phyloP scores from a whole-genome alignment of 2,888 invertebrate species.

The Drosophila atripex region DNA sequence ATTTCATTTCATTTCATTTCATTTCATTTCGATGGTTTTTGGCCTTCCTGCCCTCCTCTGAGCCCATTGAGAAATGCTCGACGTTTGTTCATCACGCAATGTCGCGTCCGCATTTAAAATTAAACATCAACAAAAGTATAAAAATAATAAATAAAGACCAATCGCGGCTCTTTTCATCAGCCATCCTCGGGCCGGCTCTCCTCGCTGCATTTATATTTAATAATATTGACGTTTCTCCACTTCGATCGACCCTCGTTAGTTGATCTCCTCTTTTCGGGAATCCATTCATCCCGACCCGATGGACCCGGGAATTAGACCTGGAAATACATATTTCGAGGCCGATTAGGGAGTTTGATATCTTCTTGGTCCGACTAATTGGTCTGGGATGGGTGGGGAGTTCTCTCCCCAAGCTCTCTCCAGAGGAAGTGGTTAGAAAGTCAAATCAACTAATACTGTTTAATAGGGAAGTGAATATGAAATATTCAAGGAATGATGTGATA shows the following conservation, averaged over 20 bases:
- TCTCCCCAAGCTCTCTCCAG: not conserved
- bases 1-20: conserved; percentile 73
- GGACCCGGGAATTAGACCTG: no score
- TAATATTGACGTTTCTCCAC: conserved; percentile 64
- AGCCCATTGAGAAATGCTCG: conserved; percentile 66
- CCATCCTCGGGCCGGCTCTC: conserved; percentile 34
- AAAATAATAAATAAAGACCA: conserved; percentile 5
- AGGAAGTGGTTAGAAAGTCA: conserved; percentile 6
- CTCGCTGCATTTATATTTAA: conserved; percentile 60
- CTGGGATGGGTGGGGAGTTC: not conserved
- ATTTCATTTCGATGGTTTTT: conserved; percentile 20
- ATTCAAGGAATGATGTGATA: not conserved
- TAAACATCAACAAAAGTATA: not conserved
- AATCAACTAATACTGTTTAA: not conserved
- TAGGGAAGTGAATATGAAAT: not conserved
- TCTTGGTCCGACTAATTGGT: conserved; percentile 7
- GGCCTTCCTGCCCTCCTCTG: conserved; percentile 8
- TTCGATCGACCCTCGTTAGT: conserved; percentile 75
- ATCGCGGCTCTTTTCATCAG: conserved; percentile 71
- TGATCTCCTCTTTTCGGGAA: conserved; percentile 9
- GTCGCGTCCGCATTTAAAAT: conserved; percentile 62
- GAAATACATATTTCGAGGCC: conserved; percentile 13
- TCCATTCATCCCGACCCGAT: no score
- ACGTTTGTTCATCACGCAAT: conserved; percentile 78
- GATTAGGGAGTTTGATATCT: conserved; percentile 1